A percentile compares a stretch with the other conserved stretches of the same genome.
Evolutionary conservation across 2,888 invertebrate genomes (phyloP).

Genomic region (Mantis religiosa): DNA sequence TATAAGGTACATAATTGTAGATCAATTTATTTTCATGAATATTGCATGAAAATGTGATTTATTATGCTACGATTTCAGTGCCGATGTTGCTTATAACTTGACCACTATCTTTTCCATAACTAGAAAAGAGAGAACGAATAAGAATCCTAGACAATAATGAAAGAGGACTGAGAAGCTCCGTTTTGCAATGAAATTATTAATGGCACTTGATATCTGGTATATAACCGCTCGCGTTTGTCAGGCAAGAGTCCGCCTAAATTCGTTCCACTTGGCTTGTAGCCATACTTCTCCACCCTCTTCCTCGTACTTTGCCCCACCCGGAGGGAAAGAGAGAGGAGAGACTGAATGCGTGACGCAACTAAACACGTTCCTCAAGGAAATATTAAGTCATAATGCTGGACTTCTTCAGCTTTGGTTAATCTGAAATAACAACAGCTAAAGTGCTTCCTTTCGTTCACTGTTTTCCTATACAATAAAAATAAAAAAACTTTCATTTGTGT

Average conservation of each 20-base stretch:
- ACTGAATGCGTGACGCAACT: not conserved
- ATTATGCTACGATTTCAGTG: too few relatives aligned
- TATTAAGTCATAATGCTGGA: not conserved
- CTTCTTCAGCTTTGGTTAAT: too few relatives aligned
- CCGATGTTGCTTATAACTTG: too few relatives aligned
- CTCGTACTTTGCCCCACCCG: not conserved
- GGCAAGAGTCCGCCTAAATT: conserved; percentile 4
- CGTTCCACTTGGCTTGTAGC: conserved; percentile 27
- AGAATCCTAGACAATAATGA: not conserved
- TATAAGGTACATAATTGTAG: too few relatives aligned
- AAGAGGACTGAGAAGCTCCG: not conserved
- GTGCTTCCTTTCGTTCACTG: too few relatives aligned
- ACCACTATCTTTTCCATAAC: too few relatives aligned
- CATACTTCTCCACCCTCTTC: conserved; percentile 14
- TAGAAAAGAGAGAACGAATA: too few relatives aligned
- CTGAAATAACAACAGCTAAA: too few relatives aligned
- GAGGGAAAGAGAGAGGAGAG: not conserved
- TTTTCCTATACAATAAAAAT: too few relatives aligned
- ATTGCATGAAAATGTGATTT: too few relatives aligned
- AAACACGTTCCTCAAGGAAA: not conserved
- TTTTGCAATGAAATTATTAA: not conserved
- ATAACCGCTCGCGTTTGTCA: not conserved
- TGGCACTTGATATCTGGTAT: not conserved
- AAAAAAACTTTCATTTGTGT: too few relatives aligned
- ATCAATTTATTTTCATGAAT: too few relatives aligned